Percentiles rank a stretch among this genome's conserved stretches.
These are phyloP conservation scores for Astyanax mexicanus DNA, from an alignment of 2,797 vertebrate genomes.

Conservation along the genomic window DNA sequence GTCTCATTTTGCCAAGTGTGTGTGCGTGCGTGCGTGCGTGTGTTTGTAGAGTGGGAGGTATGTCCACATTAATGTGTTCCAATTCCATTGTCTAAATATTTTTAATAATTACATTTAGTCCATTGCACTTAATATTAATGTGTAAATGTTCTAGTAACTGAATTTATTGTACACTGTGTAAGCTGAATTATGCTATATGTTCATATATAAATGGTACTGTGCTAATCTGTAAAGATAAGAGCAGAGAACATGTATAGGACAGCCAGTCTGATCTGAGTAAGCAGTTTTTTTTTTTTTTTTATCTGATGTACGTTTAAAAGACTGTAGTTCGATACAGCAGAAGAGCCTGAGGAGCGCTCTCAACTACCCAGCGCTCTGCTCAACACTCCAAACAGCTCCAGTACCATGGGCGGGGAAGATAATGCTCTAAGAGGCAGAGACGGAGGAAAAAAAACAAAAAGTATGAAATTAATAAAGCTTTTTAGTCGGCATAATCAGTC, in stretches of 20 bases:
- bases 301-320: conserved; percentile 74
- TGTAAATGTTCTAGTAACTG: too few species aligned
- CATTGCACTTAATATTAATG: too few species aligned
- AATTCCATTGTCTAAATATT: too few species aligned
- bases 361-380: conserved; percentile 71
- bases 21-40: conserved; percentile 22
- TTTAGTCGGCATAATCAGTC: conserved; percentile 82
- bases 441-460: conserved; percentile 52
- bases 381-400: conserved; percentile 62
- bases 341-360: conserved; percentile 75
- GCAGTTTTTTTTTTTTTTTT: conserved; percentile 68
- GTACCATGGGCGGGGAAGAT: conserved; percentile 80
- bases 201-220: background rate
- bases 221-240: conserved; percentile 9
- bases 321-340: conserved; percentile 64
- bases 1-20: conserved; percentile 17
- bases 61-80: too few species aligned
- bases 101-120: too few species aligned
- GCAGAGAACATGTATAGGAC: background rate
- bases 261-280: conserved; percentile 32
- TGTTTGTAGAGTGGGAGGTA: background rate
- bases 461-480: conserved; percentile 83
- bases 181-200: background rate
- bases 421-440: conserved; percentile 72
- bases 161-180: too few species aligned